A percentile compares a stretch with the other conserved stretches of the same genome.
These are phyloP conservation scores for Saiga tatarica DNA, from an alignment of 2,113 vertebrate genomes.

Conservation along the genomic window DNA sequence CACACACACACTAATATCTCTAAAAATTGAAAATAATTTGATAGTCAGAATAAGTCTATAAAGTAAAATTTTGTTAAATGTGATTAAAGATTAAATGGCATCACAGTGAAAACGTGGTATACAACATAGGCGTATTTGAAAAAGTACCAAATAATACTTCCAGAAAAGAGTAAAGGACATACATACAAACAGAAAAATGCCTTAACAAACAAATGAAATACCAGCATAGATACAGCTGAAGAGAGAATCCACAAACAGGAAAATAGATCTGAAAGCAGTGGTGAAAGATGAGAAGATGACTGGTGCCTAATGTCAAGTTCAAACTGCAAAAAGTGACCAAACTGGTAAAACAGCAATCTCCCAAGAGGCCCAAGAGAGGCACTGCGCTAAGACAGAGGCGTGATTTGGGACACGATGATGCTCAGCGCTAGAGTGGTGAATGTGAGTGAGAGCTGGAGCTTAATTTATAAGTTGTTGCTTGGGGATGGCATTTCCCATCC, in stretches of 20 bases:
- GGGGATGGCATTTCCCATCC: neutral
- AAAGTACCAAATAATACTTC: neutral
- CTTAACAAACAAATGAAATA: neutral
- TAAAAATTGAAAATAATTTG: neutral
- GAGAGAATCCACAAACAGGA: slow-evolving; percentile 28
- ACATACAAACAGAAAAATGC: neutral
- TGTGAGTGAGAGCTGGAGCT: neutral
- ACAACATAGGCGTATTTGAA: neutral
- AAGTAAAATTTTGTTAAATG: neutral
- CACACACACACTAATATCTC: neutral
- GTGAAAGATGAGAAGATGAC: neutral
- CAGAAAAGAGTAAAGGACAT: neutral
- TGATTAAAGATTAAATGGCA: neutral
- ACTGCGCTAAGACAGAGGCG: neutral
- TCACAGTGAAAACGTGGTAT: neutral
- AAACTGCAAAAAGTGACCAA: neutral
- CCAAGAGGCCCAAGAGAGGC: neutral
- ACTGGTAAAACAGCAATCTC: neutral
- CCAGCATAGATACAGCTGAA: neutral
- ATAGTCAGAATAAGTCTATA: neutral
- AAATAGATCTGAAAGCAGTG: neutral
- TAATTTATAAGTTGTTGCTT: neutral
- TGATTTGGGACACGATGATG: neutral
- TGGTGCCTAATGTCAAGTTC: neutral
- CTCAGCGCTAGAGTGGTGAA: neutral